Conservation (phyloP, 2,797 vertebrate species). For the Avahi laniger region DNA sequence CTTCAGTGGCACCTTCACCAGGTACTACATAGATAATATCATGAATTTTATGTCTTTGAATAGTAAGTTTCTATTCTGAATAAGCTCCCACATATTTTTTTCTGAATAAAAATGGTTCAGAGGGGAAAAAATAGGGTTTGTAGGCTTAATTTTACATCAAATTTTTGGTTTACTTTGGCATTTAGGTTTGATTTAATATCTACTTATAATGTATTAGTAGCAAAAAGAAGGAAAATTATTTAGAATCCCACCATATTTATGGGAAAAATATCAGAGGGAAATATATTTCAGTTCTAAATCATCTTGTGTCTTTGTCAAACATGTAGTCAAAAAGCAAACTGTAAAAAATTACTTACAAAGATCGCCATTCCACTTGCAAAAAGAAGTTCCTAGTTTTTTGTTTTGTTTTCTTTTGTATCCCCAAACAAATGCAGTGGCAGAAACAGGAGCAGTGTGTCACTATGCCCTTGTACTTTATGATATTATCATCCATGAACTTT, state of each 20-base stretch:
- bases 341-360: not conserved
- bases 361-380: not conserved
- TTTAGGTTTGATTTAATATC: not conserved
- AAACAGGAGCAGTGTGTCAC: not conserved
- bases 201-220: not conserved
- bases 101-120: not conserved
- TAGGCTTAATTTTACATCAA: not conserved
- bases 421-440: conserved; percentile 7
- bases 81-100: not conserved
- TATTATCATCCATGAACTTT: not conserved
- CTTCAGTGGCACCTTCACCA: not conserved
- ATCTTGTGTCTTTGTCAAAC: not conserved
- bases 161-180: not conserved
- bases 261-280: not conserved
- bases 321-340: not conserved
- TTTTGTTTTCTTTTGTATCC: not conserved
- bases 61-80: not conserved
- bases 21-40: not conserved
- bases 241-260: not conserved
- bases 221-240: not conserved
- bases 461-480: not conserved
- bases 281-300: not conserved
- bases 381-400: not conserved
- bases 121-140: not conserved
- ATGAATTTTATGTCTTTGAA: not conserved